Evolutionary conservation across 2,113 vertebrate genomes (phyloP).

Genomic region (Cochlearius cochlearius): DNA sequence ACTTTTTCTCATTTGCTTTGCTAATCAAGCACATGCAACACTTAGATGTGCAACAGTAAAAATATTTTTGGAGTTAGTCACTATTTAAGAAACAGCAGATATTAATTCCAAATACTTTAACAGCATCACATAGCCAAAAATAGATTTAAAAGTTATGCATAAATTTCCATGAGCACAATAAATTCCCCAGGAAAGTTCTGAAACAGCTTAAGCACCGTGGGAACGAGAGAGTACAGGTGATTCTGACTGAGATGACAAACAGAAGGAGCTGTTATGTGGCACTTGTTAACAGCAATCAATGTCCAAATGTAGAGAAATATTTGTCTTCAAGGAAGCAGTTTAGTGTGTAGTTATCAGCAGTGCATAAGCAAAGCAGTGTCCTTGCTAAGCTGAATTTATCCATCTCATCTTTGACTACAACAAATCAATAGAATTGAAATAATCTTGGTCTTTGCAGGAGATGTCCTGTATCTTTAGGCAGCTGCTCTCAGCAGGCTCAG

Average conservation of each 20-base stretch:
- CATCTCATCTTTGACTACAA: background rate
- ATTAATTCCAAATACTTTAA: constrained; percentile 3
- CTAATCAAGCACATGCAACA: constrained; percentile 52
- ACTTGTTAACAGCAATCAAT: background rate
- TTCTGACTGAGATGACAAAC: background rate
- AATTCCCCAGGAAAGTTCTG: background rate
- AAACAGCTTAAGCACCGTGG: background rate
- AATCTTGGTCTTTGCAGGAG: background rate
- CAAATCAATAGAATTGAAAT: background rate
- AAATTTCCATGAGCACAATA: background rate
- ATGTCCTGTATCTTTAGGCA: background rate
- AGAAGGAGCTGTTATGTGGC: background rate
- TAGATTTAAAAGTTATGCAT: background rate
- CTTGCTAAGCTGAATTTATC: background rate
- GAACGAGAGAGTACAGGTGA: background rate
- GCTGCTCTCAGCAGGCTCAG: background rate
- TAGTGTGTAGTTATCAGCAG: background rate
- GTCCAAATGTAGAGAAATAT: background rate
- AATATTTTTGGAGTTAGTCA: constrained; percentile 37
- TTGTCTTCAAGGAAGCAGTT: background rate
- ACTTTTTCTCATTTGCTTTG: constrained; percentile 46
- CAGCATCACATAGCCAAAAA: background rate
- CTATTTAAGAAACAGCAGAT: constrained; percentile 16
- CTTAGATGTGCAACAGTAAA: constrained; percentile 49
- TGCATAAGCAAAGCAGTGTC: background rate